Evolutionary conservation across 2,888 invertebrate species (phyloP).

Genomic region (Coronaproctus castanopsis): DNA sequence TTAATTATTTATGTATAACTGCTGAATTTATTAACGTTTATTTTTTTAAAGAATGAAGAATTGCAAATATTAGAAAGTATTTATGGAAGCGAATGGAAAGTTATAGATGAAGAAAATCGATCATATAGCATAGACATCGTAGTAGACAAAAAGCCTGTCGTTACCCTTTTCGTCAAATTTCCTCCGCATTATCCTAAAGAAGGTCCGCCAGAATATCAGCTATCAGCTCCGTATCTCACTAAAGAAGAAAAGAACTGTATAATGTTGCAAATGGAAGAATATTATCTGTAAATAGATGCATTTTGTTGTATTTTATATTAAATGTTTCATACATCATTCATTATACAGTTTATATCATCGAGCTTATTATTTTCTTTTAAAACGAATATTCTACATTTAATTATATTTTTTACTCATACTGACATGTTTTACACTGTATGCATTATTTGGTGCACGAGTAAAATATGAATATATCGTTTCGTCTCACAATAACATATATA

Average conservation of each 20-base stretch:
- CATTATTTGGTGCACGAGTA: no score
- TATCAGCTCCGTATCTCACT: background rate
- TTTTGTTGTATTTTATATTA: no score
- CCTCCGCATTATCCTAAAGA: background rate
- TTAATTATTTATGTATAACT: no score
- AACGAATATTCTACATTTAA: no score
- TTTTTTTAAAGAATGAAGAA: background rate
- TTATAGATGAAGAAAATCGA: background rate
- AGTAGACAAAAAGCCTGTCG: background rate
- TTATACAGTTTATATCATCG: no score
- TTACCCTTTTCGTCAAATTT: background rate
- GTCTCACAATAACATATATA: no score
- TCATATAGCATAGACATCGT: background rate
- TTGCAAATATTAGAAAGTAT: background rate
- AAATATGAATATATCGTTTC: no score
- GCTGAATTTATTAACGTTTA: background rate
- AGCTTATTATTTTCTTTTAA: no score
- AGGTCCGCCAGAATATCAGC: background rate
- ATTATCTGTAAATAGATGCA: background rate
- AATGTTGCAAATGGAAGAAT: background rate
- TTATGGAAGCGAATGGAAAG: background rate
- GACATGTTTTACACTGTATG: no score
- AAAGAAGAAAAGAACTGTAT: background rate
- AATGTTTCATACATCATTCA: no score
- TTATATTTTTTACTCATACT: no score